These are phyloP conservation scores for Digitonthophagus gazella DNA, from an alignment of 2,888 invertebrate genomes.

Conservation along the genomic window DNA sequence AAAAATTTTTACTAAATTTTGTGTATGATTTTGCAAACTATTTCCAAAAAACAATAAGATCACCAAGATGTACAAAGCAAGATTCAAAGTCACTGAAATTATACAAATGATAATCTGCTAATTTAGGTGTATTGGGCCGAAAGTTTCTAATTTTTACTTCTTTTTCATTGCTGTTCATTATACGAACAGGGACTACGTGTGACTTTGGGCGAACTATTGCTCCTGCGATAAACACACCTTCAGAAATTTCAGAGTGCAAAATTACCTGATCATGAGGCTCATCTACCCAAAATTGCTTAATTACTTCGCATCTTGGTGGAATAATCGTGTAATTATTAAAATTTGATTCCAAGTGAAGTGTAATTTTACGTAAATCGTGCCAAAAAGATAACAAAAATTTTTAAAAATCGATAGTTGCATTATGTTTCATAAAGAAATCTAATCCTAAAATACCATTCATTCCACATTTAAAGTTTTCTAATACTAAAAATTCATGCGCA, in stretches of 20 bases:
- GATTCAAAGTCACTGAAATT: constrained; percentile 23
- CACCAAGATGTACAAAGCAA: constrained; percentile 32
- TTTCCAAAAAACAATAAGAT: constrained; percentile 33
- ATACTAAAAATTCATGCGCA: constrained; percentile 8
- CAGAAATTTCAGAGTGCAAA: background rate
- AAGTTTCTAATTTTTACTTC: background rate
- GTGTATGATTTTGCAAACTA: constrained; percentile 31
- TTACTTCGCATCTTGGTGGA: constrained; percentile 6
- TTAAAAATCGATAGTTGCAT: background rate
- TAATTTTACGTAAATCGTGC: constrained; percentile 1
- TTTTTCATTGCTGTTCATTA: background rate
- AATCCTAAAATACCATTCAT: constrained; percentile 20
- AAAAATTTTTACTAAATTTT: constrained; percentile 32
- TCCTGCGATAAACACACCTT: background rate
- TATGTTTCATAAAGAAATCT: constrained; percentile 8
- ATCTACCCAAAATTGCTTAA: background rate
- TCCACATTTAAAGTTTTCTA: background rate
- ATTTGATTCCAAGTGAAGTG: constrained; percentile 8
- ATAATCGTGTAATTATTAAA: constrained; percentile 17
- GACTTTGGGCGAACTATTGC: background rate
- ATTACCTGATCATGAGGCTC: background rate
- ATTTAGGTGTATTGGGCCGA: background rate
- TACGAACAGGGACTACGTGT: background rate
- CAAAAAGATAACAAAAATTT: constrained; percentile 12
- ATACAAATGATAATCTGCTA: background rate